These are phyloP conservation scores for Homalodisca vitripennis DNA, from an alignment of 1,140 invertebrate species.

Conservation along the genomic window DNA sequence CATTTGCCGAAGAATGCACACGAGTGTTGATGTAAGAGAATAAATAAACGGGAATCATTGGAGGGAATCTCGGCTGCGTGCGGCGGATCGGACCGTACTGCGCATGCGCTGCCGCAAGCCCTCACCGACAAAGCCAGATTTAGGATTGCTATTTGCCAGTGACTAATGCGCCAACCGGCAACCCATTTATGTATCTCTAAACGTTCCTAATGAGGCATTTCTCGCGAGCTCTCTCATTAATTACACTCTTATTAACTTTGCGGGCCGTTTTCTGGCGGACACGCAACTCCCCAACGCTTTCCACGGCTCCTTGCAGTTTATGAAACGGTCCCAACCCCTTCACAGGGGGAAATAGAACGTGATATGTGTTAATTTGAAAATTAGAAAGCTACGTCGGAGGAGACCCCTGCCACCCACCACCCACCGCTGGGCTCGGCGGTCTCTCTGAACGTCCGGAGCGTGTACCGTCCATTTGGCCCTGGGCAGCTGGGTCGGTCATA, in stretches of 20 bases:
- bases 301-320: neutral
- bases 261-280: neutral
- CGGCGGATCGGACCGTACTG: neutral
- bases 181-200: neutral
- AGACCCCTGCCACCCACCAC: neutral
- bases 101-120: too few species aligned
- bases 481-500: too few species aligned
- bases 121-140: neutral
- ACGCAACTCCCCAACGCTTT: neutral
- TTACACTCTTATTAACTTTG: neutral
- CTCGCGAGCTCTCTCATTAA: neutral
- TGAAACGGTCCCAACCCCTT: too few species aligned
- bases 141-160: neutral
- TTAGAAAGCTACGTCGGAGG: neutral
- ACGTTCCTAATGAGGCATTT: neutral
- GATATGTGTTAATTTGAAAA: neutral
- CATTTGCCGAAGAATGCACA: too few species aligned
- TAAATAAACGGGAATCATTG: neutral
- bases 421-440: neutral
- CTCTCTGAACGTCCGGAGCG: neutral
- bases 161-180: neutral
- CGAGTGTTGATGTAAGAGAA: neutral
- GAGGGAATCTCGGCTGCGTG: neutral
- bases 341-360: too few species aligned
- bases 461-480: neutral